phyloP scores from a whole-genome alignment of 2,888 invertebrate species.

The Ochropleura leucogaster region DNA sequence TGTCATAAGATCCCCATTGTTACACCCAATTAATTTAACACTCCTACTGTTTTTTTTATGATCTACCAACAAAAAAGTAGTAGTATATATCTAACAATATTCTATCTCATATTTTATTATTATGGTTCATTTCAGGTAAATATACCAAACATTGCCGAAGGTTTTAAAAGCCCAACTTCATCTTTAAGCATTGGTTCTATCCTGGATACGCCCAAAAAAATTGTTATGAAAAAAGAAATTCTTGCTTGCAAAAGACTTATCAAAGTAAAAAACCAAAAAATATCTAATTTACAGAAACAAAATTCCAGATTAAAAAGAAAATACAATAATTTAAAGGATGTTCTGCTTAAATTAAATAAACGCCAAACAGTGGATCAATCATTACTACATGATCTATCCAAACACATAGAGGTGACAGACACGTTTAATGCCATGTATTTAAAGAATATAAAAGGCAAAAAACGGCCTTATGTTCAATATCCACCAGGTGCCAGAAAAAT shows the following conservation, averaged over 20 bases:
- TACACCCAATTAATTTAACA: no score
- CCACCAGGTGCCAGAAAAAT: no score
- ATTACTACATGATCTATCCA: background rate
- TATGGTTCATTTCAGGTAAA: slow-evolving; percentile 3
- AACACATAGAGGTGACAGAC: slow-evolving; percentile 5
- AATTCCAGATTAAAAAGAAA: background rate
- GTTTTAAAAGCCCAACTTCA: slow-evolving; percentile 14
- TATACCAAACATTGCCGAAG: background rate
- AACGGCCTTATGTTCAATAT: background rate
- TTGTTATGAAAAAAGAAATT: background rate
- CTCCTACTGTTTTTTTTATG: no score
- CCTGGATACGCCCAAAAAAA: slow-evolving; percentile 7
- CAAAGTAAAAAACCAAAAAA: slow-evolving; percentile 1
- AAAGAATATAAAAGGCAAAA: background rate
- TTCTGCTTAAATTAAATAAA: background rate
- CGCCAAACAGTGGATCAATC: slow-evolving; percentile 5
- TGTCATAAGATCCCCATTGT: no score
- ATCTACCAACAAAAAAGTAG: no score
- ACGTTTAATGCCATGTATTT: slow-evolving; percentile 5
- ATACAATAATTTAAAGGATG: background rate
- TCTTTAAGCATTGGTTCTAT: no score
- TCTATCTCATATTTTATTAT: background rate
- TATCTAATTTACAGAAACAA: slow-evolving; percentile 1
- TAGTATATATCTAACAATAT: no score
- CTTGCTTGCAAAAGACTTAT: slow-evolving; percentile 9